Conservation (phyloP, 2,888 invertebrate species). For the Himalopsyche kuldschensis region DNA sequence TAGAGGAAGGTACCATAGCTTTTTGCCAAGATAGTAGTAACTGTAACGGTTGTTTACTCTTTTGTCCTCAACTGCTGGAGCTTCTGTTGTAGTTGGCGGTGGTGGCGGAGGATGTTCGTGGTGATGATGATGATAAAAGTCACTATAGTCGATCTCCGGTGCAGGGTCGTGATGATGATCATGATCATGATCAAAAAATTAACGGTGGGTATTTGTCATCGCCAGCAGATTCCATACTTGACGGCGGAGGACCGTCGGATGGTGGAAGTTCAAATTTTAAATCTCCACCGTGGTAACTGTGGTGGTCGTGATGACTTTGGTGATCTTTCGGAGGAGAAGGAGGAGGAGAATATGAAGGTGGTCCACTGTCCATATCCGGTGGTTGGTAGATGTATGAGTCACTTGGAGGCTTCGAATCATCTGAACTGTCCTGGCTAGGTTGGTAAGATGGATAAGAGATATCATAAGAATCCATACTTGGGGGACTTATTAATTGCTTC, state of each 20-base stretch:
- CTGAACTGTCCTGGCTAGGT: constrained; percentile 43
- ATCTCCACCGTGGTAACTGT: constrained; percentile 39
- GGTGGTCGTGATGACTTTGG: constrained; percentile 45
- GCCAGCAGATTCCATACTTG: constrained; percentile 7
- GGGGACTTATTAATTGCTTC: constrained; percentile 51
- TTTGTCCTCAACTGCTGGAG: constrained; percentile 58
- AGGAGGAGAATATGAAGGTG: not conserved
- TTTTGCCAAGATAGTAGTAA: constrained; percentile 74
- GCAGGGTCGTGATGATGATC: constrained; percentile 49
- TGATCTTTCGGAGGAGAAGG: constrained; percentile 36
- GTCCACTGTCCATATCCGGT: constrained; percentile 3
- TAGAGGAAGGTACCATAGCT: constrained; percentile 73
- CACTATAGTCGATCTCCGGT: constrained; percentile 43
- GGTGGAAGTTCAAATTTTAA: constrained; percentile 39
- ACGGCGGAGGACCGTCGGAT: constrained; percentile 7
- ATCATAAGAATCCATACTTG: constrained; percentile 42
- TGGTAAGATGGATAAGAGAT: constrained; percentile 44
- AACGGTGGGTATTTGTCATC: constrained; percentile 38
- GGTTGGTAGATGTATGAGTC: not conserved
- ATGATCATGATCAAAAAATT: constrained; percentile 47
- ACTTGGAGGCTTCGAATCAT: constrained; percentile 44
- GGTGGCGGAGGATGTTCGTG: constrained; percentile 48
- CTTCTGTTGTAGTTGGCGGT: constrained; percentile 49
- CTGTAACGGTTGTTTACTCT: constrained; percentile 66
- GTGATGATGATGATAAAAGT: constrained; percentile 45